Conservation (phyloP, 2,113 vertebrate species). For the Cromileptes altivelis region DNA sequence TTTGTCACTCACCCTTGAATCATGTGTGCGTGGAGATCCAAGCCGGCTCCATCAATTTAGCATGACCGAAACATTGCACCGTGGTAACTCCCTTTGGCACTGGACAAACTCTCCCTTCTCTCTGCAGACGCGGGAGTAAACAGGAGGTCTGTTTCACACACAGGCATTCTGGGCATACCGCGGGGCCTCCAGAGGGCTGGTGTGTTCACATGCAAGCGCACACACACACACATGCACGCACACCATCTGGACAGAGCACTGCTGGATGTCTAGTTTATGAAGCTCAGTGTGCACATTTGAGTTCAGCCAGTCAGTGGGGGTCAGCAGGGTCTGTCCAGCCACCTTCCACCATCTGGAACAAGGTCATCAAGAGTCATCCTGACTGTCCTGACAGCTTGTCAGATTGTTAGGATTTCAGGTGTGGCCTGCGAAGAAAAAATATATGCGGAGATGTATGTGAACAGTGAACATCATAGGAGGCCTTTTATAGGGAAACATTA, state of each 20-base stretch:
- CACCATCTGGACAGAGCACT: slow-evolving; percentile 18
- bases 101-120: slow-evolving; percentile 53
- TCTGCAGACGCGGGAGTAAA: slow-evolving; percentile 67
- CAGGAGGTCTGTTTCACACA: slow-evolving; percentile 66
- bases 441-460: not conserved
- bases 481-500: not conserved
- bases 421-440: not conserved
- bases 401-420: slow-evolving; percentile 3
- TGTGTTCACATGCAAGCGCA: slow-evolving; percentile 28
- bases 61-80: slow-evolving; percentile 54
- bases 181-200: slow-evolving; percentile 70
- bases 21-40: slow-evolving; percentile 34
- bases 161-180: slow-evolving; percentile 80
- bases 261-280: slow-evolving; percentile 46
- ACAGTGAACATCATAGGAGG: not conserved
- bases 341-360: slow-evolving; percentile 30
- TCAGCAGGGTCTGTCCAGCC: slow-evolving; percentile 14
- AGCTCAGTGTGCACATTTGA: slow-evolving; percentile 22
- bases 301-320: slow-evolving; percentile 12
- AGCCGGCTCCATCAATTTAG: slow-evolving; percentile 58
- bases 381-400: not conserved
- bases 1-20: slow-evolving; percentile 51
- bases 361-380: slow-evolving; percentile 9
- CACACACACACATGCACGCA: slow-evolving; percentile 37
- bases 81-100: slow-evolving; percentile 63